A percentile compares a stretch with the other conserved stretches of the same genome.
phyloP scores from a whole-genome alignment of 2,888 invertebrate species.

The Oxytorus armatus region DNA sequence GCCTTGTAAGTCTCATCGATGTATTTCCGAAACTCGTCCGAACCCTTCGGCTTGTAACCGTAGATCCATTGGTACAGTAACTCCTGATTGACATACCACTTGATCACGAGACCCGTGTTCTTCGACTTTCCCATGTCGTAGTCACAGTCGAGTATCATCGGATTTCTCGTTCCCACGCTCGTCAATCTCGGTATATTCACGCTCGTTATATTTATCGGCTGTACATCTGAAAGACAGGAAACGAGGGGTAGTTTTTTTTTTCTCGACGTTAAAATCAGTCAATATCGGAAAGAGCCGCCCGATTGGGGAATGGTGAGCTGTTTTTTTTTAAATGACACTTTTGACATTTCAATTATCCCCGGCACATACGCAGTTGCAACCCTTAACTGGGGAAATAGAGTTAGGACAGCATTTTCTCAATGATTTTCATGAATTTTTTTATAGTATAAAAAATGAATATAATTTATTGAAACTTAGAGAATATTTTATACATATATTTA shows the following conservation, averaged over 20 bases:
- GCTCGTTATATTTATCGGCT: slow-evolving; percentile 87
- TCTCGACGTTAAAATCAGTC: neutral
- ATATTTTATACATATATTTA: no score
- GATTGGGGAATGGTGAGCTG: no score
- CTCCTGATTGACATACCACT: slow-evolving; percentile 90
- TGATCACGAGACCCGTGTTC: slow-evolving; percentile 89
- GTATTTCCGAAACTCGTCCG: slow-evolving; percentile 83
- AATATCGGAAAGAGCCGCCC: no score
- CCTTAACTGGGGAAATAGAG: no score
- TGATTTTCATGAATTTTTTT: no score
- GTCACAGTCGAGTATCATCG: slow-evolving; percentile 90
- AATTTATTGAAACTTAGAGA: no score
- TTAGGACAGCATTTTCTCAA: no score
- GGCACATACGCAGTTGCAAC: no score
- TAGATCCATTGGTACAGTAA: slow-evolving; percentile 94
- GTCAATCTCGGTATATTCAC: slow-evolving; percentile 87
- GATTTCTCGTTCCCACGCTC: slow-evolving; percentile 86
- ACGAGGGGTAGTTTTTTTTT: neutral
- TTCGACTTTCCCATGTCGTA: slow-evolving; percentile 87
- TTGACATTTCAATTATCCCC: no score
- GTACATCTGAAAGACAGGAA: slow-evolving; percentile 85
- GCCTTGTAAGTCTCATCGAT: slow-evolving; percentile 88
- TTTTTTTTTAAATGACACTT: no score
- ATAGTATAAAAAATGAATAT: no score
- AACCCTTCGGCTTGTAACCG: slow-evolving; percentile 88